A percentile compares a stretch with the other conserved stretches of the same genome.
Conservation (phyloP, 35 echinoderm and acorn worm species). For the Heliocidaris erythrogramma region DNA sequence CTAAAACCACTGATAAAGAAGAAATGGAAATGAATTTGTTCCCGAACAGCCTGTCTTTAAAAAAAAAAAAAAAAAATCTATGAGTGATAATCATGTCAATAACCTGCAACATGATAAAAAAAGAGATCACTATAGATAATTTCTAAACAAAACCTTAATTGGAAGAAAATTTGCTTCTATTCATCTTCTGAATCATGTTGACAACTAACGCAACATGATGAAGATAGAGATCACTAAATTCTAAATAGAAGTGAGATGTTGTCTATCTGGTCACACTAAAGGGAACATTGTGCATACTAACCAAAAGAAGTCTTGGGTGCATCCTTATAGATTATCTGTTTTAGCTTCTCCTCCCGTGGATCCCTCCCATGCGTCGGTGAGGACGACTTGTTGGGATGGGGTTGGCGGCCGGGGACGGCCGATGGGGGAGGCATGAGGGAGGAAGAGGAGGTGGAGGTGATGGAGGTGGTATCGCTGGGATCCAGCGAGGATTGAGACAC, state of each 20-base stretch:
- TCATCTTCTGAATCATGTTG: not conserved
- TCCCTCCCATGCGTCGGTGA: slow-evolving; percentile 61
- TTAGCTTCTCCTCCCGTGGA: slow-evolving; percentile 83
- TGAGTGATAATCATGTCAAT: no score
- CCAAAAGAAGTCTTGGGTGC: slow-evolving; percentile 97
- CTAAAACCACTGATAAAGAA: no score
- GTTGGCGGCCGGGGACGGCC: slow-evolving; percentile 22
- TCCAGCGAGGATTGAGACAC: slow-evolving; percentile 33
- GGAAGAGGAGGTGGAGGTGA: slow-evolving; percentile 20
- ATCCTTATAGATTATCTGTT: slow-evolving; percentile 92
- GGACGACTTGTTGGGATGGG: slow-evolving; percentile 45
- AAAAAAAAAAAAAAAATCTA: no score
- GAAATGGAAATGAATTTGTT: no score
- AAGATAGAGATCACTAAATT: not conserved
- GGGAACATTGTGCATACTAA: slow-evolving; percentile 42
- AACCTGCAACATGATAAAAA: no score
- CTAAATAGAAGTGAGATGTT: not conserved
- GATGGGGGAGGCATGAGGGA: not conserved
- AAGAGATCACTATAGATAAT: no score
- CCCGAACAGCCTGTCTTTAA: no score
- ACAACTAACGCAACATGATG: not conserved
- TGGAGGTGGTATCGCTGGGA: slow-evolving; percentile 23
- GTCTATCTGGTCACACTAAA: not conserved
- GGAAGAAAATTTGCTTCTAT: no score
- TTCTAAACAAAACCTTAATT: no score